Conservation (phyloP, 2,888 invertebrate genomes). For the Gastracanthus pulcherrimus region DNA sequence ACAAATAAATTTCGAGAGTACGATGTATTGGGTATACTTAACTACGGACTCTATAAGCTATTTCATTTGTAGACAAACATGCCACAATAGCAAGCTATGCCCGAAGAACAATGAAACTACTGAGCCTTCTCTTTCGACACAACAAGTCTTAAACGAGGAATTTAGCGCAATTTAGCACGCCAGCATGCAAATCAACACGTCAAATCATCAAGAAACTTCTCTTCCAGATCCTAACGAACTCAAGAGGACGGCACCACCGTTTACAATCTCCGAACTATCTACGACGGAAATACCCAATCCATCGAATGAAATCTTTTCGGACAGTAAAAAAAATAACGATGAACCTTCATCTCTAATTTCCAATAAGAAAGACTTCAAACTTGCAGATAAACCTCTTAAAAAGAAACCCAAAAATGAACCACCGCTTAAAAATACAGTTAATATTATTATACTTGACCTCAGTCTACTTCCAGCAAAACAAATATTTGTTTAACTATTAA, state of each 20-base stretch:
- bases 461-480: background rate
- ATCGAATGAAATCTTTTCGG: background rate
- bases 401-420: background rate
- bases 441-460: background rate
- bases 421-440: background rate
- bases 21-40: background rate
- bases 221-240: background rate
- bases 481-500: background rate
- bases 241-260: background rate
- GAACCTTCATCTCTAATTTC: background rate
- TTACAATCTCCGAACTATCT: background rate
- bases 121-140: background rate
- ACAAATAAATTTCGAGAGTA: background rate
- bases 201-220: background rate
- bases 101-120: background rate
- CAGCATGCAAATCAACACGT: background rate
- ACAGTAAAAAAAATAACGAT: background rate
- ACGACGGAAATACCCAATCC: background rate
- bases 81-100: constrained; percentile 17
- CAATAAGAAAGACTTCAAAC: background rate
- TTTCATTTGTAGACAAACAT: constrained; percentile 6
- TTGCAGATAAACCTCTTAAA: background rate
- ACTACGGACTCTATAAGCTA: background rate
- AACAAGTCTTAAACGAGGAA: background rate
- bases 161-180: background rate